Evolutionary conservation across 2,113 vertebrate species (phyloP).

Genomic region (Eolophus roseicapilla): DNA sequence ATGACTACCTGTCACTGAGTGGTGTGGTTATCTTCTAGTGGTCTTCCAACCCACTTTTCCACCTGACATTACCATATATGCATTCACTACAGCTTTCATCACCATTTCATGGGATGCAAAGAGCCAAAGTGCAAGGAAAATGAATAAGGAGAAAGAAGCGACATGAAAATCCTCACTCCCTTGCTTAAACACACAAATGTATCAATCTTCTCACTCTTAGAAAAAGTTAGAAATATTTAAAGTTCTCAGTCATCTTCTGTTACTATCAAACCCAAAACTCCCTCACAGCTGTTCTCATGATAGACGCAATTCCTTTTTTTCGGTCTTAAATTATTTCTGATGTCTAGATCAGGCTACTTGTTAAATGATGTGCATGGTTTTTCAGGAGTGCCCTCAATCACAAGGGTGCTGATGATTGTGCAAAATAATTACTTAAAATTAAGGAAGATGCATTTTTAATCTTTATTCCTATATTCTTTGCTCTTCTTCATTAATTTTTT

Average conservation of each 20-base stretch:
- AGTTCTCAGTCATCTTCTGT: background rate
- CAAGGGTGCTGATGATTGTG: conserved; percentile 19
- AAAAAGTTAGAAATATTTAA: background rate
- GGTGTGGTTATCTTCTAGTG: background rate
- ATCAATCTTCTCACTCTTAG: background rate
- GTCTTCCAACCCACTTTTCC: background rate
- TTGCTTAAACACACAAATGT: background rate
- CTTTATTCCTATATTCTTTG: background rate
- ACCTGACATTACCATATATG: background rate
- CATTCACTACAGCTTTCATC: background rate
- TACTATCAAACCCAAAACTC: background rate
- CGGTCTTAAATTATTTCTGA: background rate
- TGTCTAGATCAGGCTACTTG: conserved; percentile 1
- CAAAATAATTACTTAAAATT: conserved; percentile 50
- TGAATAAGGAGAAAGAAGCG: background rate
- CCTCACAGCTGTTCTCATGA: background rate
- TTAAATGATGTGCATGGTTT: conserved; percentile 34
- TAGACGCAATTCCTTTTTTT: background rate
- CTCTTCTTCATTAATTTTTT: conserved; percentile 66
- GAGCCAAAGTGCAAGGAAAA: background rate
- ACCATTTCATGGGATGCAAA: background rate
- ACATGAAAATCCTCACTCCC: background rate
- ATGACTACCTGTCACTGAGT: background rate
- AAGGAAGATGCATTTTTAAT: conserved; percentile 54
- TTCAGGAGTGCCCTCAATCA: conserved; percentile 50